Conservation (phyloP, 2,113 vertebrate genomes). For the Neopipo cinnamomea region DNA sequence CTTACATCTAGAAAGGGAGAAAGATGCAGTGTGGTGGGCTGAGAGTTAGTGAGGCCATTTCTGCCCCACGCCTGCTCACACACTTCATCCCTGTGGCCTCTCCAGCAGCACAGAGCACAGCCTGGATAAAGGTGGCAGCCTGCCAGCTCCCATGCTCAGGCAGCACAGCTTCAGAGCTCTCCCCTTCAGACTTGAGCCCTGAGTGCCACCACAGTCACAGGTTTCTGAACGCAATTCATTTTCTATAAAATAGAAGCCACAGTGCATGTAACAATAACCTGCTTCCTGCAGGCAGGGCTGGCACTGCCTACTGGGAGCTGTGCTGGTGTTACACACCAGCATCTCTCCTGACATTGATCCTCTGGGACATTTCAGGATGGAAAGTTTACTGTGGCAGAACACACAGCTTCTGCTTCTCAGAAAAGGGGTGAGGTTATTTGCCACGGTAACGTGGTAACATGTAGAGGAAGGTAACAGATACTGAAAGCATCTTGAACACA, state of each 20-base stretch:
- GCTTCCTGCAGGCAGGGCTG: not conserved
- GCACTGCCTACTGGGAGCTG: accelerated
- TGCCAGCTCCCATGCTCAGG: accelerated
- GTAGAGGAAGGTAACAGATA: not conserved
- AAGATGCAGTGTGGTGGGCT: not conserved
- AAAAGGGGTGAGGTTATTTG: not conserved
- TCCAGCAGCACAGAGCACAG: accelerated
- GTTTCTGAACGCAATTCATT: not conserved
- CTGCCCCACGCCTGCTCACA: not conserved
- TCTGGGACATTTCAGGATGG: not conserved
- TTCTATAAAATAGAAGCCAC: not conserved
- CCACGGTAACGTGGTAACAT: not conserved
- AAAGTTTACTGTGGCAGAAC: not conserved
- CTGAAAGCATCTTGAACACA: not conserved
- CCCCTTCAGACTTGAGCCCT: not conserved
- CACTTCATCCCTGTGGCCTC: not conserved
- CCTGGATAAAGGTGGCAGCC: not conserved
- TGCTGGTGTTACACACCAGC: not conserved
- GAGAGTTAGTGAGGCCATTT: not conserved
- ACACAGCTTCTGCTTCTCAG: not conserved
- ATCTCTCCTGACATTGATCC: not conserved
- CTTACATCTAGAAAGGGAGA: not conserved
- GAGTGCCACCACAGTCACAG: not conserved
- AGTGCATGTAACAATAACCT: accelerated
- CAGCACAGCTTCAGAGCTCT: not conserved